Evolutionary conservation across 2,113 vertebrate species (phyloP), one percentile per base, ranked within the genome.

Genomic region (Glaucomys volans): DNA sequence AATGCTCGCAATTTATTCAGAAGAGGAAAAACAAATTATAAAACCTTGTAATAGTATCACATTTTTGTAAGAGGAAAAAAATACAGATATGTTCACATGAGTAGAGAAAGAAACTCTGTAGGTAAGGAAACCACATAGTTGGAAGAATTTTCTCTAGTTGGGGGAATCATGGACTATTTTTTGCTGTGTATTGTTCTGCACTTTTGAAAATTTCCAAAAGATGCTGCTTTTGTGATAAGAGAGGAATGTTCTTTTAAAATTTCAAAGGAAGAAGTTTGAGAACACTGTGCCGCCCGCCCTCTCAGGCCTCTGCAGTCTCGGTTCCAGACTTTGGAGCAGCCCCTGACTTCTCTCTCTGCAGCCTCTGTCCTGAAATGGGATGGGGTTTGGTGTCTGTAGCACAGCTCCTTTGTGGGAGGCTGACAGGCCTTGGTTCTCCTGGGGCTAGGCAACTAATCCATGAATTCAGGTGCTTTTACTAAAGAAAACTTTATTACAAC

Each of bases 201-300:
- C 77, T 83, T 93, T 79, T 4, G 69, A 59, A 62, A 42, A 81
- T 76, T 87, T 91, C 57, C 87, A 26, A 67, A 92, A 67, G 72
- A 40, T 26, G 18, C 35, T 96, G 16, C 26, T n/a, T 85, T 40
- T 91, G 67, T 40, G 75, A 47, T 86, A 50, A 42, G 47, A 80
- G 52, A 77, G 69, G 22, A 67, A 85, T 32, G 40, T 50, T 79
- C 32, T 67, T 47, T 66, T 20, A 66, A 84, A 80, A 50, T 40
- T 47, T 92, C 47, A 62, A 54, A 77, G 71, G n/a, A 50, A 59
- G 20, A n/a, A 50, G 5, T 8, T 44, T 40, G 37, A 66, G 37
- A 42, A 52, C 44, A 4, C 18, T 35, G 40, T 64, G 69, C 40
- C 12, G 17, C 17, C 22, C 28, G n/a, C 37, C 44, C 30, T 72